These are phyloP conservation scores for Macropodus opercularis DNA, from an alignment of 2,797 vertebrate genomes.

Conservation along the genomic window DNA sequence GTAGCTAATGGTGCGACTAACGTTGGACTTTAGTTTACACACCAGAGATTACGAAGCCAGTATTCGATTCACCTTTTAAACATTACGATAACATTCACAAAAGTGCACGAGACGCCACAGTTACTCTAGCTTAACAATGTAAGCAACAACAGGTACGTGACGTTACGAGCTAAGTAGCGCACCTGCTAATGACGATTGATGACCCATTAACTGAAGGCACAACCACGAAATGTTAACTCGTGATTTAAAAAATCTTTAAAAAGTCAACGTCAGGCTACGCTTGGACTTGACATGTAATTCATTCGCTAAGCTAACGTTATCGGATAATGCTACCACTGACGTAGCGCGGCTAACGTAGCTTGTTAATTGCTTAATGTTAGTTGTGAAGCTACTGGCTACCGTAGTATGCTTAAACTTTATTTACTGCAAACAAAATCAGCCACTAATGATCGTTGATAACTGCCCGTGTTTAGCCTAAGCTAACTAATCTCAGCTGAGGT, in stretches of 20 bases:
- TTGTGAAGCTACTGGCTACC: neutral
- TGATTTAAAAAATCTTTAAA: rapidly evolving
- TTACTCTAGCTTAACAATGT: neutral
- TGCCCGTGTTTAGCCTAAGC: neutral
- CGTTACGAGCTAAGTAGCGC: neutral
- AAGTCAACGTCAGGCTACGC: neutral
- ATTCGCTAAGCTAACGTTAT: neutral
- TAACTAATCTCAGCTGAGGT: neutral
- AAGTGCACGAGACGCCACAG: rapidly evolving
- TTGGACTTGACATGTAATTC: rapidly evolving
- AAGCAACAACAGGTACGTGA: neutral
- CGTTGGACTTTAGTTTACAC: neutral
- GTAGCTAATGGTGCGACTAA: neutral
- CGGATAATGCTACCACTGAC: neutral
- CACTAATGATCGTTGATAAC: too few relatives aligned
- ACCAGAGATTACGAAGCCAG: neutral
- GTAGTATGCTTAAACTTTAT: neutral
- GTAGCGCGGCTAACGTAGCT: neutral
- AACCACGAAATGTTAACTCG: rapidly evolving
- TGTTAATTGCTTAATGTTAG: neutral
- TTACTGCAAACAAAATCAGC: neutral
- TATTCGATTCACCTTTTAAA: rapidly evolving
- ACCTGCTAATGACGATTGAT: neutral
- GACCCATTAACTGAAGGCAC: neutral
- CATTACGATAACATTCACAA: rapidly evolving